These are phyloP conservation scores for Clarias magur DNA, from an alignment of 2,113 vertebrate species.

Conservation along the genomic window DNA sequence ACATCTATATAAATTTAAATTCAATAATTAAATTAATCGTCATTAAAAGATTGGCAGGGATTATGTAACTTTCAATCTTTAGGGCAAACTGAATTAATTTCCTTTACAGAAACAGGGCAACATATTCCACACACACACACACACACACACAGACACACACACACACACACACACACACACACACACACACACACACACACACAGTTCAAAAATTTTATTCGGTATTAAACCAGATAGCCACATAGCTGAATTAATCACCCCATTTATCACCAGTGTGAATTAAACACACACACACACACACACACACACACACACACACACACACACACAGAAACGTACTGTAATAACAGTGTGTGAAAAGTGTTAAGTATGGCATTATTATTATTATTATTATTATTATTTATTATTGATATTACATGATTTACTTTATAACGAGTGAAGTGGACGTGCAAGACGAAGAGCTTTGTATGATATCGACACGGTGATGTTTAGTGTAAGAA, in stretches of 20 bases:
- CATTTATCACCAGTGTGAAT: constrained; percentile 10
- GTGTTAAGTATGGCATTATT: not conserved
- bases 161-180: not conserved
- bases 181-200: not conserved
- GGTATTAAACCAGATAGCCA: not conserved
- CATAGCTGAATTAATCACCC: no score
- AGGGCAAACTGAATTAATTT: not conserved
- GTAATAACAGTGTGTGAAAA: no score
- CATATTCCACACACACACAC: not conserved
- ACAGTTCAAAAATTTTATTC: no score
- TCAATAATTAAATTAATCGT: not conserved
- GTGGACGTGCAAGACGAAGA: no score
- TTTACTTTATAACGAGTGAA: no score
- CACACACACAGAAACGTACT: not conserved
- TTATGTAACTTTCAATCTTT: not conserved
- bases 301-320: not conserved
- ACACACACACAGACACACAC: not conserved
- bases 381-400: not conserved
- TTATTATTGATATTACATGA: no score
- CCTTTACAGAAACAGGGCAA: not conserved
- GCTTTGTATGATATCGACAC: no score
- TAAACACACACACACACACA: not conserved
- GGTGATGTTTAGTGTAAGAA: no score
- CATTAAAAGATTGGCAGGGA: not conserved
- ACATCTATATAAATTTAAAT: no score